Evolutionary conservation across 1,140 invertebrate genomes (phyloP), one percentile per base, ranked within the genome.

Genomic region (Drosophila chauvacae): DNA sequence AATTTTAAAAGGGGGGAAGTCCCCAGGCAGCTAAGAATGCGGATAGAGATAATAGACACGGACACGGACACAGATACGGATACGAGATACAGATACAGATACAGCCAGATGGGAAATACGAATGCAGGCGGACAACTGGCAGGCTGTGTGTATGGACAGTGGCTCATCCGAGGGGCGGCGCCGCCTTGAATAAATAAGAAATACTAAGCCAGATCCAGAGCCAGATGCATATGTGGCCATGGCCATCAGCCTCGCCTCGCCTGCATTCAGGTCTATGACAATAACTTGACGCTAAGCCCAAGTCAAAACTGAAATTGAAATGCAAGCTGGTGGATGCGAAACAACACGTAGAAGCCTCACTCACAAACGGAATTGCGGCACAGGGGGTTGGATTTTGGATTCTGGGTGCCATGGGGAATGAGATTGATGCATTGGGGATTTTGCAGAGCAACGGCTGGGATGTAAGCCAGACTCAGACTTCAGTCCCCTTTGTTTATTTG

Each of bases 271-370:
- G 72, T 77, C 81, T 77, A 84, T 84, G 81, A 77, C 77, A 71
- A 86, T 79, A 85, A 79, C 53, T 87, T 70, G 77, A 77, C 42
- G 50, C 64, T 77, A 53, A 79, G 66, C 60, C 69, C 59, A 33
- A 84, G 66, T 86, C 78, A 48, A 73, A 74, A 69, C 73, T 59
- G 63, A 75, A 87, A 82, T 82, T 79, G 83, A 81, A 79, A 82
- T 82, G 64, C 82, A 78, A 66, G 45, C 58, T 50, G 47, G 47
- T 42, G 14, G 55, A 59, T 23, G 14, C 11, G 47, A 53, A 53
- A 23, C 59, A 69, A 71, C 68, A 68, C 20, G 50, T 4, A n/a
- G 48, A 30, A 30, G 26, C 48, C 48, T 16, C 45, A 3, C 13
- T 26, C 48, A 65, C 44, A 50, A 18, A 51, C 20, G n/a, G 30